Evolutionary conservation across 2,113 vertebrate species (phyloP), one percentile per base, ranked within the genome.

Genomic region (Lota lota): DNA sequence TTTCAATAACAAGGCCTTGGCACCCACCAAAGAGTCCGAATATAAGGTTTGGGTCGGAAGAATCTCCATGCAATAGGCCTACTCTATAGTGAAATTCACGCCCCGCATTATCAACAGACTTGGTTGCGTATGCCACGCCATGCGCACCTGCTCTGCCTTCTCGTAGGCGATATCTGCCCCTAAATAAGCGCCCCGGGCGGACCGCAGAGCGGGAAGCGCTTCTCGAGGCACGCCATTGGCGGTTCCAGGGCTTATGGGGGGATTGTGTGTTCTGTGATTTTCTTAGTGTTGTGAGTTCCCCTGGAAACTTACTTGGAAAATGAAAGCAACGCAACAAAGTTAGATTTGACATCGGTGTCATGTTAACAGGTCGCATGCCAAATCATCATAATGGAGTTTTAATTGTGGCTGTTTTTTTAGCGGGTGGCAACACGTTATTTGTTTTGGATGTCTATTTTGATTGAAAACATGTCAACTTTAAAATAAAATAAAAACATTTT

Each of bases 111-210:
- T 47, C 1, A 14, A 47, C 40, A 47, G 8, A 47, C 40, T 47
- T 10, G 40, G 40, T 47, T 47, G 40, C 40, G 40, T 8, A 10
- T 47, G 22, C 24, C 61, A 62, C 17, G 61, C 61, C 61, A 16
- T 66, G 54, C 61, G 81, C 78, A 84, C 87, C 84, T 87, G 81
- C 22, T 22, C 66, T 73, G 69, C 72, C 59, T 18, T 63, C 60
- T 63, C 51, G 75, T 70, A 66, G 57, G 51, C 53, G 2, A 17
- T 18, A 56, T 28, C 22, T 7, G n/a, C 65, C 47, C 47, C 65
- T 94, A 92, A 93, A 92, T 92, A 87, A 56, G 72, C 36, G 2
- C 36, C 50, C 16, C 50, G 50, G 85, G 94, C 93, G 93, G 84
- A 90, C 60, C 22, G 14, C 0, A 19, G 61, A 83, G 95, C 94